Percentiles rank a stretch among this genome's conserved stretches.
phyloP scores from a whole-genome alignment of 2,888 invertebrate species.

The Mesorhabditis belari region DNA sequence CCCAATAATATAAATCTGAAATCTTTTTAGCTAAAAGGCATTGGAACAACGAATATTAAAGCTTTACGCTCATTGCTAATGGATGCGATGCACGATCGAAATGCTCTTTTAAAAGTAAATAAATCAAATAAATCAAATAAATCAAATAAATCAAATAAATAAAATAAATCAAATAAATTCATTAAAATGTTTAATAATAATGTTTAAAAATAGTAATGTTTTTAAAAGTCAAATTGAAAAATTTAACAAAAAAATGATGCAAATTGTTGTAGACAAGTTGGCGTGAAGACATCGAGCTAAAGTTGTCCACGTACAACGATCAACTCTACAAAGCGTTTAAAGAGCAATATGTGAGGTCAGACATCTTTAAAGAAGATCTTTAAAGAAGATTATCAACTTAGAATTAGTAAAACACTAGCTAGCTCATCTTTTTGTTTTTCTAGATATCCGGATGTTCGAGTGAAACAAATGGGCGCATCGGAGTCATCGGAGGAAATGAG shows the following conservation, averaged over 20 bases:
- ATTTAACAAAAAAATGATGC: conserved; percentile 5
- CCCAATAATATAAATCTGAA: too few species aligned
- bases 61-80: conserved; percentile 30
- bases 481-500: conserved; percentile 13
- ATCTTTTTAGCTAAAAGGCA: conserved; percentile 28
- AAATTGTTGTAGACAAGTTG: conserved; percentile 22
- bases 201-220: conserved; percentile 5
- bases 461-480: conserved; percentile 3
- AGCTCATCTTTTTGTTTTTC: background rate
- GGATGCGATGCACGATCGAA: conserved; percentile 23
- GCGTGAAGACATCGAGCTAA: conserved; percentile 28
- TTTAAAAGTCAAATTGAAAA: background rate
- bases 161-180: too few species aligned
- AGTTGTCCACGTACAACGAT: conserved; percentile 40
- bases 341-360: conserved; percentile 50
- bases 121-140: too few species aligned
- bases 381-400: too few species aligned
- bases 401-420: background rate
- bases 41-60: conserved; percentile 33
- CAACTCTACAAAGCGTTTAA: conserved; percentile 49
- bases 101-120: background rate
- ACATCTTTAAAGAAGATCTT: conserved; percentile 2
- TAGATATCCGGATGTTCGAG: conserved; percentile 43
- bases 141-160: background rate
- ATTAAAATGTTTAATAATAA: conserved; percentile 2